phyloP scores from a whole-genome alignment of 2,113 vertebrate genomes.

The Megalops atlanticus region DNA sequence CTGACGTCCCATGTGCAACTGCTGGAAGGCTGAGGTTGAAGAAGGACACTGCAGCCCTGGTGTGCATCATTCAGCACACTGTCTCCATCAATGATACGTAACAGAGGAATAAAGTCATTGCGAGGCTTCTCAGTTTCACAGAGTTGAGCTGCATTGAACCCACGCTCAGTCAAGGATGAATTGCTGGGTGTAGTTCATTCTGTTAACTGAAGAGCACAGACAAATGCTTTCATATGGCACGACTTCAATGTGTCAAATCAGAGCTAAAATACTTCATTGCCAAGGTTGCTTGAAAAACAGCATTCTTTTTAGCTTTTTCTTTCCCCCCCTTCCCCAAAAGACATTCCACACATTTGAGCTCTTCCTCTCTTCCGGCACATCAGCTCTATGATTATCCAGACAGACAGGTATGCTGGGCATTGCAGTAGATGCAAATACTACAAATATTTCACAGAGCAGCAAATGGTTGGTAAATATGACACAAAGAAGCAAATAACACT shows the following conservation, averaged over 20 bases:
- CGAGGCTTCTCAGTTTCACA: background rate
- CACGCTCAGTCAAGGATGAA: conserved; percentile 12
- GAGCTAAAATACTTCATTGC: background rate
- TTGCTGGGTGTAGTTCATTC: background rate
- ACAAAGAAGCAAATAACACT: background rate
- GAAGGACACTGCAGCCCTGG: no score
- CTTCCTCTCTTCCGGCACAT: background rate
- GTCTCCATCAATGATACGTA: background rate
- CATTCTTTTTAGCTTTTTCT: background rate
- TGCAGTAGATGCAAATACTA: background rate
- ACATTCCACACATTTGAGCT: background rate
- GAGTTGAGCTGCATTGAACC: background rate
- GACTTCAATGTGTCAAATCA: conserved; percentile 11
- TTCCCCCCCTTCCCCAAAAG: background rate
- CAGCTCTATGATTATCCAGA: background rate
- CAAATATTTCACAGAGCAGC: background rate
- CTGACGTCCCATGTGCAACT: no score
- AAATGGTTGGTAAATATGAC: background rate
- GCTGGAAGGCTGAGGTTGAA: no score
- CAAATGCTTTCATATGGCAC: background rate
- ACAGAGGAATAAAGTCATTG: background rate
- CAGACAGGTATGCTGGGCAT: background rate
- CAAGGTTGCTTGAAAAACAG: conserved; percentile 1
- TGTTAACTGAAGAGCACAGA: conserved; percentile 7
- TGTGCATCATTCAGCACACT: background rate